Base-by-base conservation (phyloP, 2,797 vertebrate genomes). In the Microctenopoma stevenorrisi region DNA sequence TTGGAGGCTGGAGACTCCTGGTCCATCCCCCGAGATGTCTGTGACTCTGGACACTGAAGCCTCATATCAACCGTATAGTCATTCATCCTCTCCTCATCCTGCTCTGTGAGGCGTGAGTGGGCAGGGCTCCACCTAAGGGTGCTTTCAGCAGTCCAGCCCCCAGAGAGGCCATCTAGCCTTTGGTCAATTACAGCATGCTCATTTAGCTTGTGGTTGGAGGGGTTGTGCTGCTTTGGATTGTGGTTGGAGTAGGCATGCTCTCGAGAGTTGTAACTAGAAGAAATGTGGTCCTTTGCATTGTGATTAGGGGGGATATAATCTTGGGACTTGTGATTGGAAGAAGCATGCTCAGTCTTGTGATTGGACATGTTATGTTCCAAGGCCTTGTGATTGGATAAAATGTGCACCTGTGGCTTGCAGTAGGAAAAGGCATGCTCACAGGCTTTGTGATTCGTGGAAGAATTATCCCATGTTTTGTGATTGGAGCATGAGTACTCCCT, bases 1-100 rank as follows among this genome's bases (percentile, higher is more conserved):
- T 93, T 89, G 52, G 87, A 85, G 74, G 76, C 79, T 25, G 89
- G 86, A 49, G 91, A 90, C 79, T 91, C 91, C 63, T 74, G 85
- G 74, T 82, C 88, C 76, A 75, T 74, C 74, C 89, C 91, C 80
- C 54, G 81, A 67, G 90, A 35, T 55, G 80, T 55, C 81, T 91
- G 91, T 13, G 87, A 88, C 76, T 93, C 93, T 4, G 88, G 80
- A 74, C 89, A 93, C 79, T 97, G 95, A 15, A 96, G 97, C 93
- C 96, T 96, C 96, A 99, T 97, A 82, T 99, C 97, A 57, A 97
- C 95, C 80, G 95, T 96, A 3, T 98, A 98, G 83, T 95, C 96
- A 74, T 95, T 96, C 84, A 94, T 92, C 78, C 94, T 93, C 85
- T 96, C 97, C 88, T 97, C 96, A 0, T 96, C 96, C 63, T 95